phyloP scores from a whole-genome alignment of 2,888 invertebrate species.

The Lasius fuliginosus region DNA sequence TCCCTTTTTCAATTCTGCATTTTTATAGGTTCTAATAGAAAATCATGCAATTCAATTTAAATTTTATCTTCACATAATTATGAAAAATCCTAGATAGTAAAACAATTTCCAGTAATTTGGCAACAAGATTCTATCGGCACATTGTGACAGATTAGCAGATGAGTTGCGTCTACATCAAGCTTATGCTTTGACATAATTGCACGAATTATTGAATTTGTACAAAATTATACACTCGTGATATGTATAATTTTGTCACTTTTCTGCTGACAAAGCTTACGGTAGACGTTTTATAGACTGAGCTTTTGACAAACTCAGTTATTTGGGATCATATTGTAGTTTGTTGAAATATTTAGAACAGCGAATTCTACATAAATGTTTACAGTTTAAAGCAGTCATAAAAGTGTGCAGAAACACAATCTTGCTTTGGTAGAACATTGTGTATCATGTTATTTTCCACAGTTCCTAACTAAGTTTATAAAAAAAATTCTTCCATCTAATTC shows the following conservation, averaged over 20 bases:
- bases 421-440: conserved; percentile 20
- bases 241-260: background rate
- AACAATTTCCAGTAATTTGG: background rate
- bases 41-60: background rate
- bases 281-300: background rate
- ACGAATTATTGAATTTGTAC: background rate
- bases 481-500: background rate
- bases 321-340: conserved; percentile 10
- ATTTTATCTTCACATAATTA: background rate
- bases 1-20: too few species aligned
- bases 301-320: conserved; percentile 10
- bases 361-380: background rate
- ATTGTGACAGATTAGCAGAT: background rate
- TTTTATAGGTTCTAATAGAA: background rate
- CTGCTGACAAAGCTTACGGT: background rate
- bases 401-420: conserved; percentile 13
- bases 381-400: conserved; percentile 8
- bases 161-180: background rate
- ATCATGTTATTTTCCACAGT: background rate
- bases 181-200: background rate
- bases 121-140: background rate
- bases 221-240: background rate
- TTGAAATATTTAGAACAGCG: background rate
- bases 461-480: conserved; percentile 10
- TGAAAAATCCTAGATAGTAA: background rate